Percentiles rank a stretch among this genome's conserved stretches.
Conservation (phyloP, 1,140 invertebrate genomes). For the Drosophila persimilis region DNA sequence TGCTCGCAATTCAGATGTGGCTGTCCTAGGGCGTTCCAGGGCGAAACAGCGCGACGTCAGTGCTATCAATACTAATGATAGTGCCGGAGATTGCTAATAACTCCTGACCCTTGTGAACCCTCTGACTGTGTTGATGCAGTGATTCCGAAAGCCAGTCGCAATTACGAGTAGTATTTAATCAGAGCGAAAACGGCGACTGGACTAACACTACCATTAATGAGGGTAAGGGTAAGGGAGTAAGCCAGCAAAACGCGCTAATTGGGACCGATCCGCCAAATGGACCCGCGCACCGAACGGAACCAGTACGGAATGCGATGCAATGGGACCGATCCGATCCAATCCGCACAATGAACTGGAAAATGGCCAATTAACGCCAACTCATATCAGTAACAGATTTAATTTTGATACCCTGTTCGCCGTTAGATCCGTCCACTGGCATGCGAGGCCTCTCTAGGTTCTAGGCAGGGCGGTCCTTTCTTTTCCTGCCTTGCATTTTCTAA, state of each 20-base stretch:
- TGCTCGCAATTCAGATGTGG: conserved; percentile 29
- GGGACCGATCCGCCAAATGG: conserved; percentile 9
- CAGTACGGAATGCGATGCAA: conserved; percentile 15
- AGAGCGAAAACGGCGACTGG: conserved; percentile 19
- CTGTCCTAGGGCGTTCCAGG: conserved; percentile 17
- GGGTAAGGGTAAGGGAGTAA: conserved; percentile 20
- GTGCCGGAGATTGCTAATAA: conserved; percentile 26
- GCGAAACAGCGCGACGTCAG: conserved; percentile 25
- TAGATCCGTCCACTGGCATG: neutral
- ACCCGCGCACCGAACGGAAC: conserved; percentile 1
- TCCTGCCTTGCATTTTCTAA: neutral
- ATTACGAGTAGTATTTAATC: conserved; percentile 45
- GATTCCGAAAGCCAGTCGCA: neutral
- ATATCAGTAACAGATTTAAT: conserved; percentile 50
- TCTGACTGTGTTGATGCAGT: conserved; percentile 9
- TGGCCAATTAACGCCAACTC: conserved; percentile 44
- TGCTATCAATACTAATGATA: conserved; percentile 3
- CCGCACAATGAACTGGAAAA: neutral
- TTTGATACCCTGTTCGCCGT: conserved; percentile 4
- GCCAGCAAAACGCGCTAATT: conserved; percentile 44
- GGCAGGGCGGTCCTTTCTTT: neutral
- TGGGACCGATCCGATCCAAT: neutral
- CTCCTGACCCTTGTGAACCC: conserved; percentile 33
- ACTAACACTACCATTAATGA: conserved; percentile 35
- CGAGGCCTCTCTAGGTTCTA: neutral